Conservation (phyloP, 2,113 vertebrate genomes). For the Coreoperca whiteheadi region DNA sequence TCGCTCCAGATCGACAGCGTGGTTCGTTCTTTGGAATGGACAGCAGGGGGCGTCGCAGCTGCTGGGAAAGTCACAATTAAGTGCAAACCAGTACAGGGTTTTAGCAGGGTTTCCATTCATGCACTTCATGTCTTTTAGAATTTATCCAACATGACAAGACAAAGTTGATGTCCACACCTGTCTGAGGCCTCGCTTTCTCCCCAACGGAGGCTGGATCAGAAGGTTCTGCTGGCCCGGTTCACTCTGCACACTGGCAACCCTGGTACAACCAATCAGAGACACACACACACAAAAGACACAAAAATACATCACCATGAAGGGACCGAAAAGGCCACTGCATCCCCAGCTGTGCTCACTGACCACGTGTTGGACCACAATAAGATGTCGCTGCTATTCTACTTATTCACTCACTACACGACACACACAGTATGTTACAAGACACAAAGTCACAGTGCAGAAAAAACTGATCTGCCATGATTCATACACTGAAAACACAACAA, state of each 20-base stretch:
- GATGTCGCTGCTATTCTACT: conserved; percentile 59
- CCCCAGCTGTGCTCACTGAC: neutral
- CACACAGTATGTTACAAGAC: conserved; percentile 62
- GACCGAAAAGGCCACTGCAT: neutral
- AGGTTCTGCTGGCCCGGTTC: conserved; percentile 98
- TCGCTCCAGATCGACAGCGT: conserved; percentile 89
- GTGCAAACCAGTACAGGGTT: too few species aligned
- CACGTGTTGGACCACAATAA: conserved; percentile 24
- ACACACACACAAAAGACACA: conserved; percentile 30
- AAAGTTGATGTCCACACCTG: conserved; percentile 85
- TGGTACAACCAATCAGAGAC: conserved; percentile 74
- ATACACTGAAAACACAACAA: conserved; percentile 77
- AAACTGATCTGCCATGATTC: conserved; percentile 74
- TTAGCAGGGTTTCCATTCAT: neutral
- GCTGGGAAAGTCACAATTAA: conserved; percentile 5
- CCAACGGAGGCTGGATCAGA: conserved; percentile 93
- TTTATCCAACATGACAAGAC: neutral
- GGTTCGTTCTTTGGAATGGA: conserved; percentile 94
- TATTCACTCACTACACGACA: conserved; percentile 58
- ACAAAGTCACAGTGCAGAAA: conserved; percentile 71
- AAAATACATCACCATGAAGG: conserved; percentile 15
- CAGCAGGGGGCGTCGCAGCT: conserved; percentile 95
- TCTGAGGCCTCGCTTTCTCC: conserved; percentile 94
- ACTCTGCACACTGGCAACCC: conserved; percentile 98
- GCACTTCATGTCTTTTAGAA: neutral